Evolutionary conservation across 2,797 vertebrate species (phyloP).

Genomic region (Mormyrus hasselquistii): DNA sequence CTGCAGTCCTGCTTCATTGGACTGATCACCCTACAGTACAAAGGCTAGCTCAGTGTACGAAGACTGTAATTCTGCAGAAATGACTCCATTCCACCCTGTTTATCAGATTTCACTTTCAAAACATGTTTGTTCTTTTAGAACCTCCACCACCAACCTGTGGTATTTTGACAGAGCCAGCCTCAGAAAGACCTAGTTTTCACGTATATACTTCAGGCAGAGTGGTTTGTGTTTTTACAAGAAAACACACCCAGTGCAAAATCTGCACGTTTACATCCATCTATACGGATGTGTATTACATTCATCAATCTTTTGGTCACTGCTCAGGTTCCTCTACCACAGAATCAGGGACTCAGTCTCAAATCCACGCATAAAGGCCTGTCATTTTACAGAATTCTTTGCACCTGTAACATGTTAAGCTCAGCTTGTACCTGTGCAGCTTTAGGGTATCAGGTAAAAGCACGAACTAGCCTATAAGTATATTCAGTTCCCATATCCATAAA

Average conservation of each 20-base stretch:
- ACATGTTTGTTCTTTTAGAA: not conserved
- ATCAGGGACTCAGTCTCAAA: not conserved
- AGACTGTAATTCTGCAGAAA: not conserved
- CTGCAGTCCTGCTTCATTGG: not conserved
- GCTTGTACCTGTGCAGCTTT: not conserved
- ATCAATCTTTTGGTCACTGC: not conserved
- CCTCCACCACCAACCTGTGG: not conserved
- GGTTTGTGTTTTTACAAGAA: not conserved
- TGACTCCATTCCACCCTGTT: not conserved
- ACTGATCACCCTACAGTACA: not conserved
- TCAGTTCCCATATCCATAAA: not conserved
- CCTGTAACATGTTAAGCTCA: not conserved
- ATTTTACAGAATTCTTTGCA: not conserved
- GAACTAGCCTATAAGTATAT: too few species aligned
- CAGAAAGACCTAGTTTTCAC: not conserved
- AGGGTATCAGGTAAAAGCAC: not conserved
- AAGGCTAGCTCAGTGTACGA: not conserved
- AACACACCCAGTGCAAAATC: not conserved
- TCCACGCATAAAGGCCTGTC: not conserved
- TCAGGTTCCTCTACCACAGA: not conserved
- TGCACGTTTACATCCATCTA: not conserved
- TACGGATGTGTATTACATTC: not conserved
- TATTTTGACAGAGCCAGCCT: not conserved
- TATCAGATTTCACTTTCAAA: slow-evolving; percentile 4
- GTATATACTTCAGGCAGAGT: not conserved